Evolutionary conservation across 1,140 invertebrate genomes (phyloP), one percentile per base, ranked within the genome.

Genomic region (Solenopsis fugax): DNA sequence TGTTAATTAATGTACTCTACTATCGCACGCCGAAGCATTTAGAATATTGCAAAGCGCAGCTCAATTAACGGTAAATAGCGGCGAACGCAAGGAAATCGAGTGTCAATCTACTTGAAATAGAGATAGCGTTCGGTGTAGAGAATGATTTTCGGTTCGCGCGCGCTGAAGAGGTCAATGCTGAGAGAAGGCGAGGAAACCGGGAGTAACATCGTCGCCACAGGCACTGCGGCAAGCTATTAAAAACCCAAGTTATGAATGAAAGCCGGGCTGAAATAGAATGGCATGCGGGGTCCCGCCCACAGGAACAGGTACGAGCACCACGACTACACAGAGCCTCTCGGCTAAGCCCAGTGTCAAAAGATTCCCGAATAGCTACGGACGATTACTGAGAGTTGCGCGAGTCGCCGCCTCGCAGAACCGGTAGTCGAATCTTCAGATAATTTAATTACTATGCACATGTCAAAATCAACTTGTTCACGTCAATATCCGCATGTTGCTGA

Each of bases 201-300:
- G 87, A 86, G 81, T 90, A 76, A 87, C 84, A 75, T 88, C 80
- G 73, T 87, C 78, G 90, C 87, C 85, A 89, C 90, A 88, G 91
- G 91, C 89, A 87, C 77, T 88, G 89, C 90, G 90, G 92, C 82
- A 88, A 93, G 94, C 94, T 95, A 94, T 95, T 94, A 95, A 94
- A 95, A 95, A 93, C 92, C 88, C 90, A 88, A 94, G 93, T 95
- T 95, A 95, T 95, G 95, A 95, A 95, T 95, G 94, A 95, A 95
- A 95, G 92, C 93, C 88, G 90, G 85, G 93, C 93, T 95, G 93
- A 95, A 95, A 95, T 95, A 95, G 95, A 95, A 94, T 95, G 94
- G 94, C 93, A 94, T 88, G 92, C 88, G 89, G 89, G 89, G 93
- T 93, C 92, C 93, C 93, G 93, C 94, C 93, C 93, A 95, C 93